Conservation (phyloP, 2,888 invertebrate species). For the Megaustenia siamemsis region DNA sequence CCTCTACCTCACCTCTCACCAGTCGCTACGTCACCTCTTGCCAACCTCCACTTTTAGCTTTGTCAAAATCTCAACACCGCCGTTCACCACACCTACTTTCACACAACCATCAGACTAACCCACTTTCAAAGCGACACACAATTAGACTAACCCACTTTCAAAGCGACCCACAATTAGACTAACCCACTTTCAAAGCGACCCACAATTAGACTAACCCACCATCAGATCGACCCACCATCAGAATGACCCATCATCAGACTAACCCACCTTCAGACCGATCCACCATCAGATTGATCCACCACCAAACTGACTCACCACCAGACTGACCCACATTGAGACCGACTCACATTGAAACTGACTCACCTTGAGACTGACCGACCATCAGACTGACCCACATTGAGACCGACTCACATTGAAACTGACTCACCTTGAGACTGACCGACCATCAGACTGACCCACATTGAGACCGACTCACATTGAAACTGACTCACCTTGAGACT, state of each 20-base stretch:
- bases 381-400: not conserved
- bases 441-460: not conserved
- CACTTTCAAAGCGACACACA: no score
- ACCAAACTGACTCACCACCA: not conserved
- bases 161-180: no score
- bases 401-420: not conserved
- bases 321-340: not conserved
- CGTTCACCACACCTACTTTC: not conserved
- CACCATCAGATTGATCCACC: no score
- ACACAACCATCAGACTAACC: no score
- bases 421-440: not conserved
- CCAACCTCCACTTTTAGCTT: no score
- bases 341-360: not conserved
- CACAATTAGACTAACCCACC: no score
- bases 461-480: not conserved
- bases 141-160: no score
- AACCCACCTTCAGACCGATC: not conserved
- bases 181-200: no score
- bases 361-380: not conserved
- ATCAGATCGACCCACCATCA: no score
- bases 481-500: not conserved
- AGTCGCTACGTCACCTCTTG: no score
- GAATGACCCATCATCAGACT: no score
- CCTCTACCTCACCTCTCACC: no score
- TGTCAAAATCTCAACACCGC: not conserved